Evolutionary conservation across 2,888 invertebrate genomes (phyloP).

Genomic region (Agriopis marginaria): DNA sequence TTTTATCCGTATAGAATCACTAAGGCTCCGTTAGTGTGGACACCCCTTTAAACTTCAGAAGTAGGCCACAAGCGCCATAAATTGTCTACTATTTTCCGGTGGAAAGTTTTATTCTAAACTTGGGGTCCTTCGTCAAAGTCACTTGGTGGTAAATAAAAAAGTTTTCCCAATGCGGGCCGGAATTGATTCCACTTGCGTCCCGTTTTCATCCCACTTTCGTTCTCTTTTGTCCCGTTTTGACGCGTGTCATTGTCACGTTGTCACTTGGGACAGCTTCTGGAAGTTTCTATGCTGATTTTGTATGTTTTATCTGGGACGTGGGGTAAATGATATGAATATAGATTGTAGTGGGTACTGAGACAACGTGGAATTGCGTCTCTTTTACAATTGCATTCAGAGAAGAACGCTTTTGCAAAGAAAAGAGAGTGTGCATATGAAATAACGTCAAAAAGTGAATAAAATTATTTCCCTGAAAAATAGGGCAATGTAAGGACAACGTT

Average conservation of each 20-base stretch:
- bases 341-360: not conserved
- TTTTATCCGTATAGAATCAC: not conserved
- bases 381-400: not conserved
- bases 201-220: conserved; percentile 36
- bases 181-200: conserved; percentile 35
- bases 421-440: no score
- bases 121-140: conserved; percentile 77
- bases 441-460: no score
- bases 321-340: conserved; percentile 8
- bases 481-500: no score
- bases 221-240: conserved; percentile 28
- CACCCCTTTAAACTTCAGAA: conserved; percentile 41
- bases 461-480: no score
- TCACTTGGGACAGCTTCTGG: conserved; percentile 22
- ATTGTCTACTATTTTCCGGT: conserved; percentile 59
- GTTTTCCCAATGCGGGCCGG: conserved; percentile 52
- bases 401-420: no score
- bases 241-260: conserved; percentile 42
- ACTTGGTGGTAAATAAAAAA: conserved; percentile 73
- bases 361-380: no score
- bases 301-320: not conserved
- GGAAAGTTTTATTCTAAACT: conserved; percentile 70
- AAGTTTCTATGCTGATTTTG: conserved; percentile 35
- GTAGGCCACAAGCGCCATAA: conserved; percentile 58
- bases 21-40: not conserved